phyloP scores from a whole-genome alignment of 2,113 vertebrate genomes.

The Spilogale gracilis region DNA sequence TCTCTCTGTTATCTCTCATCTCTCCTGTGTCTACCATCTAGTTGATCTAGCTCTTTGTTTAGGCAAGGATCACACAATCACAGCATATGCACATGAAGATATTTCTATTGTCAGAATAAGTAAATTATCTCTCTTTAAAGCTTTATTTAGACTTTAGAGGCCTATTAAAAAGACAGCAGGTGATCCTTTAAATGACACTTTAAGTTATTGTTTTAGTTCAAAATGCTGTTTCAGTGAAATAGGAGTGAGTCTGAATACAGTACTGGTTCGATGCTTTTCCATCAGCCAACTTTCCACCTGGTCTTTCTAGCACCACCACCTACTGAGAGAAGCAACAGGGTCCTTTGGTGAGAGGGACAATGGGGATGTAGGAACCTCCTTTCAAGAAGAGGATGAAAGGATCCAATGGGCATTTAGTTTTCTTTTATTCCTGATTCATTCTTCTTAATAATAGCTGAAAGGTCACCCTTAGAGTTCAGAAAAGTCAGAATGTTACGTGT shows the following conservation, averaged over 20 bases:
- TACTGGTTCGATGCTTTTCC: neutral
- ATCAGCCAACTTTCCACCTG: neutral
- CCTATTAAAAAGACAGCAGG: neutral
- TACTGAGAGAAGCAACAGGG: constrained; percentile 35
- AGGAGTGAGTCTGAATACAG: neutral
- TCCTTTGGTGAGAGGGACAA: neutral
- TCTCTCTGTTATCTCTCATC: neutral
- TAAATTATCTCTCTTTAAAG: constrained; percentile 38
- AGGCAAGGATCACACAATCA: constrained; percentile 18
- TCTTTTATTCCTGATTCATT: constrained; percentile 60
- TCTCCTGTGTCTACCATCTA: neutral
- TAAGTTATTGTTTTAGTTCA: neutral
- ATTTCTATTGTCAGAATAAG: neutral
- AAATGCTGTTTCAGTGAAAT: neutral
- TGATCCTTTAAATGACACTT: neutral
- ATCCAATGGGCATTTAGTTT: constrained; percentile 41
- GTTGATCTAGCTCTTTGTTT: neutral
- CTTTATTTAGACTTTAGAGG: neutral
- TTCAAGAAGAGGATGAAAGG: constrained; percentile 15
- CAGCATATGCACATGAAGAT: neutral
- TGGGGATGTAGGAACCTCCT: neutral
- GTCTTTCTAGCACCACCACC: neutral
- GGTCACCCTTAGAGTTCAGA: constrained; percentile 53
- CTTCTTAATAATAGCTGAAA: constrained; percentile 66
- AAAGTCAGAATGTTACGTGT: constrained; percentile 61